Evolutionary conservation across 30 jellyfish, hydroid and myxozoan species (phyloP).

Genomic region (Nemopilema nomurai): DNA sequence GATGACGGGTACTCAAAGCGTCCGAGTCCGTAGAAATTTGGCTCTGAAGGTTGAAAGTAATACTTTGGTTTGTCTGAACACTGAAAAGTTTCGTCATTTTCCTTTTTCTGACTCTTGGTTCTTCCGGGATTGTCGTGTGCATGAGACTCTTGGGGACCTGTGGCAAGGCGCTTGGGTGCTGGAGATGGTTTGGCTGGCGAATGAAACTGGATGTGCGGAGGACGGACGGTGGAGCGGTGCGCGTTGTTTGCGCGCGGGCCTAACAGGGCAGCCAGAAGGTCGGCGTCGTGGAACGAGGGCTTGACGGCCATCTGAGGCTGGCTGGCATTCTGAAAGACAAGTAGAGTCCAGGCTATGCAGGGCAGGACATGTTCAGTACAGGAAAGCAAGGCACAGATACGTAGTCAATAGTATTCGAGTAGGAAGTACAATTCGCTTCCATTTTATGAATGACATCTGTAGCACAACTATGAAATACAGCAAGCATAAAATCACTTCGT

Average conservation of each 20-base stretch:
- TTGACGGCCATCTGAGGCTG: not conserved
- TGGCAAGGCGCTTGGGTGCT: not conserved
- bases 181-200: slow-evolving; percentile 34
- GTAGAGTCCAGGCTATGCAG: not conserved
- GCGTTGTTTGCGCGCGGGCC: slow-evolving; percentile 12
- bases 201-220: slow-evolving; percentile 62
- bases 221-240: slow-evolving; percentile 66
- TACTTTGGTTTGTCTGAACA: slow-evolving; percentile 22
- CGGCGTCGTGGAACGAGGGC: slow-evolving; percentile 25
- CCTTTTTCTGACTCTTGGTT: not conserved
- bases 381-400: too few relatives aligned
- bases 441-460: too few relatives aligned
- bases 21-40: not conserved
- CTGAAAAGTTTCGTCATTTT: not conserved
- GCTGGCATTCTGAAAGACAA: not conserved
- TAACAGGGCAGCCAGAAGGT: slow-evolving; percentile 40
- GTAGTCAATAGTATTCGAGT: too few relatives aligned
- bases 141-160: not conserved
- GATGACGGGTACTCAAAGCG: slow-evolving; percentile 22
- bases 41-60: slow-evolving; percentile 52
- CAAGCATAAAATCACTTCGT: too few relatives aligned
- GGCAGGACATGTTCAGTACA: too few relatives aligned
- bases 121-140: not conserved
- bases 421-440: too few relatives aligned
- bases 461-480: too few relatives aligned